Evolutionary conservation across 1,140 invertebrate species (phyloP).

Genomic region (Lasaia peninsularis): DNA sequence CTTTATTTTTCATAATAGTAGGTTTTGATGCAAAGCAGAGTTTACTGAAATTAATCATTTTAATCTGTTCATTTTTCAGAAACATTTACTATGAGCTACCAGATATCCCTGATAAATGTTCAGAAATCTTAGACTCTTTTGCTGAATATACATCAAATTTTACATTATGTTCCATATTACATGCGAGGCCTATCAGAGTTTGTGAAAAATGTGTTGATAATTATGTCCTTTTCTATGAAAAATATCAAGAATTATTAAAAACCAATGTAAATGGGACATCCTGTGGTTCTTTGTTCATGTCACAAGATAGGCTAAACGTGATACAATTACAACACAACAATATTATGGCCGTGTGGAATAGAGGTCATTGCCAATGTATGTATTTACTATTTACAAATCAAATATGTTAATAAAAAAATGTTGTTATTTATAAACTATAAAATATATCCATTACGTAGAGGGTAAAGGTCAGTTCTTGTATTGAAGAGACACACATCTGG

Average conservation of each 20-base stretch:
- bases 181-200: constrained; percentile 75
- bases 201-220: constrained; percentile 75
- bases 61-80: background rate
- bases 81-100: background rate
- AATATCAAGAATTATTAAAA: constrained; percentile 68
- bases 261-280: constrained; percentile 68
- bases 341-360: constrained; percentile 72
- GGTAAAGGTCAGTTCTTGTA: too few species aligned
- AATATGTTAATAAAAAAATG: background rate
- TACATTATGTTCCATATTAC: constrained; percentile 73
- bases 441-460: too few species aligned
- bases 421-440: background rate
- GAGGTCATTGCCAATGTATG: constrained; percentile 78
- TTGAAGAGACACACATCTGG: too few species aligned
- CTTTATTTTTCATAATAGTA: too few species aligned
- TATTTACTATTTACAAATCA: constrained; percentile 20
- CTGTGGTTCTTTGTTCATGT: constrained; percentile 74
- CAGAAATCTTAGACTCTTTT: constrained; percentile 56
- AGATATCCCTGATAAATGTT: constrained; percentile 39
- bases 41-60: background rate
- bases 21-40: background rate
- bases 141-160: constrained; percentile 71
- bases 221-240: constrained; percentile 69
- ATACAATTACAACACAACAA: constrained; percentile 73
- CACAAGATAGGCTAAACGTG: constrained; percentile 77